Percentiles rank a stretch among this genome's conserved stretches.
phyloP scores from a whole-genome alignment of 2,113 vertebrate species.

The Silurus glanis region DNA sequence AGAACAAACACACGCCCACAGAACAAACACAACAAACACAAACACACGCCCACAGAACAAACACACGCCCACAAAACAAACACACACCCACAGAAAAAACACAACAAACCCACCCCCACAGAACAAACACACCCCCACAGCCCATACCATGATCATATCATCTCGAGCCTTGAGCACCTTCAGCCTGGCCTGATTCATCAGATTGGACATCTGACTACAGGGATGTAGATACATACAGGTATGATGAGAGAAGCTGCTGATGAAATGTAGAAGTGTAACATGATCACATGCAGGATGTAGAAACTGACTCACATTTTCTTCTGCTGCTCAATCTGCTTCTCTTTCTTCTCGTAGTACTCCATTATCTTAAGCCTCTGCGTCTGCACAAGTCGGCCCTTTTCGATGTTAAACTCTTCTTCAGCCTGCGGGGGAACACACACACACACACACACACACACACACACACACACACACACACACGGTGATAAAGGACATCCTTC shows the following conservation, averaged over 20 bases:
- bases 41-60: background rate
- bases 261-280: background rate
- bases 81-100: too few relatives aligned
- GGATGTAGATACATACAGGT: conserved; percentile 13
- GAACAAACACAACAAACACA: background rate
- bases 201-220: conserved; percentile 94
- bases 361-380: conserved; percentile 97
- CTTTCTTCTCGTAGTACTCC: conserved; percentile 99
- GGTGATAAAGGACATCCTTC: background rate
- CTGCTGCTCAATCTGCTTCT: conserved; percentile 98
- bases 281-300: background rate
- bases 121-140: background rate
- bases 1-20: background rate
- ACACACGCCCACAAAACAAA: background rate
- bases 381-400: conserved; percentile 96
- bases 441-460: background rate
- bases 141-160: conserved; percentile 89
- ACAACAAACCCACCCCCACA: background rate
- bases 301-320: conserved; percentile 88
- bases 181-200: conserved; percentile 97
- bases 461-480: background rate
- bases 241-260: background rate
- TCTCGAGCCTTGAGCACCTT: conserved; percentile 96
- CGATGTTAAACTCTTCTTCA: conserved; percentile 98
- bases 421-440: conserved; percentile 72